Conservation (phyloP, 2,888 invertebrate genomes). For the Sialis fuliginosa region DNA sequence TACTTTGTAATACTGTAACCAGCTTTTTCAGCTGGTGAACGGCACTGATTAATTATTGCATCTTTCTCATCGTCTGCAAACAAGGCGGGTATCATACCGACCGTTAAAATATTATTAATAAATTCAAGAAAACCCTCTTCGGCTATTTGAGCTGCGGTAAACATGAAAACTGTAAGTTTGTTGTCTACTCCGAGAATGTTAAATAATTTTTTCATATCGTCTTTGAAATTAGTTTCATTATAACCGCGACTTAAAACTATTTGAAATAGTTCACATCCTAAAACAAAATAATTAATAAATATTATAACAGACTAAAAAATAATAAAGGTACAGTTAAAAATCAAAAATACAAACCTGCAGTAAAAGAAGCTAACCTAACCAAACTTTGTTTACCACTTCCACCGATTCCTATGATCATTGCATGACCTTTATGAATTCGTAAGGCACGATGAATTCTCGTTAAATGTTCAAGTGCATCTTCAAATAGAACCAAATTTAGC, state of each 20-base stretch:
- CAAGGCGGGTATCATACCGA: constrained; percentile 72
- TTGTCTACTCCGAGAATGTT: constrained; percentile 59
- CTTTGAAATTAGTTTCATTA: constrained; percentile 64
- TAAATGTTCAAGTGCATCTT: constrained; percentile 81
- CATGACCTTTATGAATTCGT: constrained; percentile 68
- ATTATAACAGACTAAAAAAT: constrained; percentile 4
- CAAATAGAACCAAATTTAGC: constrained; percentile 71
- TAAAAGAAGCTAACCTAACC: constrained; percentile 62
- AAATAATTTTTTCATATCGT: constrained; percentile 70
- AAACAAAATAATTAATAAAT: too few relatives aligned
- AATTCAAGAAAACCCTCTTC: constrained; percentile 76
- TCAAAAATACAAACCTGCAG: constrained; percentile 41
- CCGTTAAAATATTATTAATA: constrained; percentile 81
- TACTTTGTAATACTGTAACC: constrained; percentile 59
- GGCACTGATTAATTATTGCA: constrained; percentile 47
- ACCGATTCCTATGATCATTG: constrained; percentile 72
- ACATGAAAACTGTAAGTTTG: constrained; percentile 65
- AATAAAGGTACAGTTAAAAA: not conserved
- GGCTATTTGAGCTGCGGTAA: constrained; percentile 65
- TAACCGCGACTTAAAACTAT: constrained; percentile 74
- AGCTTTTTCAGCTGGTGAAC: constrained; percentile 48
- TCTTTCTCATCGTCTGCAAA: constrained; percentile 84
- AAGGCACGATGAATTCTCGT: constrained; percentile 73
- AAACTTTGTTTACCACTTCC: constrained; percentile 79
- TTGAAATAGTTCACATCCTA: constrained; percentile 62